These are phyloP conservation scores for Clarias laeviceps DNA, from an alignment of 2,797 vertebrate genomes.

Conservation along the genomic window DNA sequence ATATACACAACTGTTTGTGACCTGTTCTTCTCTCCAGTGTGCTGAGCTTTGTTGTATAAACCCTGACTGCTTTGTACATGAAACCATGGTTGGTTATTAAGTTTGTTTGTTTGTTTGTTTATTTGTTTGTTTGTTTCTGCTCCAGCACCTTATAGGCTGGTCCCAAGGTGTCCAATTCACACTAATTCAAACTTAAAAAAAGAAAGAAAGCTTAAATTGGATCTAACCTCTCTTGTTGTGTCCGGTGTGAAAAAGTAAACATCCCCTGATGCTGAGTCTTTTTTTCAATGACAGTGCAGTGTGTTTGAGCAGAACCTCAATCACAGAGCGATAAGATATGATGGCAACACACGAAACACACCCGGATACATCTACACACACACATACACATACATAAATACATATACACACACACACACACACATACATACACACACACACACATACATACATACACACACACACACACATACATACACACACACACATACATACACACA, in stretches of 20 bases:
- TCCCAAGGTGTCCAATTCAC: background rate
- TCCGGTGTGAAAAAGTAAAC: background rate
- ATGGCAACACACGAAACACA: slow-evolving; percentile 9
- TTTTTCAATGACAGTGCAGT: no score
- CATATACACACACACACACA: background rate
- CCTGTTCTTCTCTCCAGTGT: background rate
- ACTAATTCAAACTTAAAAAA: background rate
- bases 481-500: background rate
- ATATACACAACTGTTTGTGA: background rate
- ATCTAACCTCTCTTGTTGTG: background rate
- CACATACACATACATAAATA: background rate
- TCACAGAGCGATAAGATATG: background rate
- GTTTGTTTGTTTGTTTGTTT: background rate
- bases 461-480: background rate
- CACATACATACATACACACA: background rate
- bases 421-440: background rate
- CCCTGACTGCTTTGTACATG: background rate
- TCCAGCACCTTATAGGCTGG: background rate
- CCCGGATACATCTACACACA: background rate
- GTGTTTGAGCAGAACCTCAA: background rate
- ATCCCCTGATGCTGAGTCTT: no score
- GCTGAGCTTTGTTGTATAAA: background rate
- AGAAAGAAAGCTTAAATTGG: background rate
- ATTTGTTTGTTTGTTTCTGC: background rate
- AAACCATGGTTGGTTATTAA: background rate